phyloP scores from a whole-genome alignment of 2,113 vertebrate genomes.

The Pyxicephalus adspersus region DNA sequence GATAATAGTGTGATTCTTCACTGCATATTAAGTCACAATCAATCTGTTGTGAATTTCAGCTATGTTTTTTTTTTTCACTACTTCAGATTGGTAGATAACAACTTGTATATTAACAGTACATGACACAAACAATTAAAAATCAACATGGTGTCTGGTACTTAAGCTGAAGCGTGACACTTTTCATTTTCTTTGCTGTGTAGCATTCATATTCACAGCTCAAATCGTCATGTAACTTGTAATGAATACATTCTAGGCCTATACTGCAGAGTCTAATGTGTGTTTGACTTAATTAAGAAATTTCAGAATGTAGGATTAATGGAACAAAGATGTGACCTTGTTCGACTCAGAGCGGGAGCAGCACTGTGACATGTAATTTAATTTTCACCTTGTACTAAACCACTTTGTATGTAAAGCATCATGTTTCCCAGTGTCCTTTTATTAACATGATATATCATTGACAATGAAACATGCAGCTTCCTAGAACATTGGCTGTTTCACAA shows the following conservation, averaged over 20 bases:
- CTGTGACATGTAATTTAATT: neutral
- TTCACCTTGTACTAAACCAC: neutral
- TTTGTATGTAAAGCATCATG: conserved; percentile 3
- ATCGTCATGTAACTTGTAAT: conserved; percentile 4
- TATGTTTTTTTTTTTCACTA: neutral
- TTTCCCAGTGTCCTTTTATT: neutral
- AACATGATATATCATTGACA: neutral
- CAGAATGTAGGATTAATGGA: conserved; percentile 6
- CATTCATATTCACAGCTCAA: neutral
- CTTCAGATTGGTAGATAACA: neutral
- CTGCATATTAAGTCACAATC: neutral
- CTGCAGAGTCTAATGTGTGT: neutral
- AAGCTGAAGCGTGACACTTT: neutral
- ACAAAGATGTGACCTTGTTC: conserved; percentile 8
- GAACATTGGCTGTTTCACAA: neutral
- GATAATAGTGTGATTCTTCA: neutral
- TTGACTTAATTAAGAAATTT: conserved; percentile 12
- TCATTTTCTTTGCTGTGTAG: neutral
- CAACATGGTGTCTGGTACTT: neutral
- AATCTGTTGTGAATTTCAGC: neutral
- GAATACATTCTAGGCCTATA: neutral
- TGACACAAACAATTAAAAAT: neutral
- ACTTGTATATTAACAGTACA: neutral
- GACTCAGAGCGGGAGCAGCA: neutral
- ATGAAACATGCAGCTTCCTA: neutral